These are phyloP conservation scores for Gibbula magus DNA, from an alignment of 2,888 invertebrate genomes.

Conservation along the genomic window DNA sequence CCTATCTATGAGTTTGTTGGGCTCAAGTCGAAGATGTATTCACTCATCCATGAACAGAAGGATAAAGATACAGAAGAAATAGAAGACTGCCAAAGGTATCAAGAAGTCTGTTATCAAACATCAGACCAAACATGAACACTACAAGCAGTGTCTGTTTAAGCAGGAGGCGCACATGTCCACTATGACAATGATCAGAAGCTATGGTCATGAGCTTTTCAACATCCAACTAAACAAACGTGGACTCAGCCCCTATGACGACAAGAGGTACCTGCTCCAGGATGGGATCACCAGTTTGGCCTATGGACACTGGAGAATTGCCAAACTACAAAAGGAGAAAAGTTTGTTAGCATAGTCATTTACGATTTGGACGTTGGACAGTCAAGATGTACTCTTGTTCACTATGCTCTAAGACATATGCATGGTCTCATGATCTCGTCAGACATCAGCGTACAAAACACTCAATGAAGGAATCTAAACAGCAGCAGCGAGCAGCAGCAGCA, in stretches of 20 bases:
- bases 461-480: too few relatives aligned
- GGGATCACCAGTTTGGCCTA: neutral
- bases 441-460: too few relatives aligned
- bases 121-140: too few relatives aligned
- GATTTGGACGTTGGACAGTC: neutral
- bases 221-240: too few relatives aligned
- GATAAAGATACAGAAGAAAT: neutral
- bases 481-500: too few relatives aligned
- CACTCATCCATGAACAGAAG: constrained; percentile 23
- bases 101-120: neutral
- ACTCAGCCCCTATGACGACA: too few relatives aligned
- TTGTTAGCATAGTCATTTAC: neutral
- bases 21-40: constrained; percentile 48
- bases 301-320: neutral
- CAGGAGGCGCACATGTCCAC: neutral
- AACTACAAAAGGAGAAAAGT: neutral
- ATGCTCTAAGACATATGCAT: too few relatives aligned
- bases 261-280: too few relatives aligned
- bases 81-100: too few relatives aligned
- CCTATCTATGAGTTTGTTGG: constrained; percentile 61
- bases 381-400: neutral
- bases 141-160: too few relatives aligned
- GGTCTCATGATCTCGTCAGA: too few relatives aligned
- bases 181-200: neutral
- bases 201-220: neutral